phyloP scores from a whole-genome alignment of 2,113 vertebrate genomes.

The Neodontobutis hainanensis region DNA sequence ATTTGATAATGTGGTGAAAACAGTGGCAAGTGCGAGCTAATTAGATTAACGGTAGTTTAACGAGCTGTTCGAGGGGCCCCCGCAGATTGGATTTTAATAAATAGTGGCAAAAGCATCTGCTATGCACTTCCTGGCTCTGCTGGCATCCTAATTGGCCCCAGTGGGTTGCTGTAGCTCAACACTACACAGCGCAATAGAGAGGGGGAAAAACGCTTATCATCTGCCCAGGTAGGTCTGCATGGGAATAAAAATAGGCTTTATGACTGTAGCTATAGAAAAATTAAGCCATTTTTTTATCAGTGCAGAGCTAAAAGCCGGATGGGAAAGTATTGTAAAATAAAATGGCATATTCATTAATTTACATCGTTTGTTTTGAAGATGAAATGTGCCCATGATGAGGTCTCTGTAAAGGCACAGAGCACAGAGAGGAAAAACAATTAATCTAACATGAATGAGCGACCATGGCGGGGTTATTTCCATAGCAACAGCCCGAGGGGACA shows the following conservation, averaged over 20 bases:
- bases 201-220: constrained; percentile 47
- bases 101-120: constrained; percentile 80
- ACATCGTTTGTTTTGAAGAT: constrained; percentile 66
- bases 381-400: constrained; percentile 67
- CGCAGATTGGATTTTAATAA: constrained; percentile 80
- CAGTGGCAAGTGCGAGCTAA: constrained; percentile 79
- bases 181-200: constrained; percentile 49
- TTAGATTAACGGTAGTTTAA: constrained; percentile 80
- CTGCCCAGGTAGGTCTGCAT: constrained; percentile 59
- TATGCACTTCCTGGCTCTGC: constrained; percentile 73
- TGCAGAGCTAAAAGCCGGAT: constrained; percentile 12
- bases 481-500: constrained; percentile 78
- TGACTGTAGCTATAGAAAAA: constrained; percentile 24
- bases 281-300: constrained; percentile 32
- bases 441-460: constrained; percentile 79
- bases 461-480: constrained; percentile 79
- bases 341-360: constrained; percentile 40
- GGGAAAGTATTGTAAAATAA: constrained; percentile 1
- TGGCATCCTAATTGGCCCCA: constrained; percentile 80
- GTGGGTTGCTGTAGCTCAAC: constrained; percentile 71
- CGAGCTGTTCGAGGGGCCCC: constrained; percentile 75
- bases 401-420: constrained; percentile 61
- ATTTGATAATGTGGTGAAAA: constrained; percentile 79
- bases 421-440: constrained; percentile 75
- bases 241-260: constrained; percentile 32